These are phyloP conservation scores for Euspilapteryx auroguttella DNA, from an alignment of 2,888 invertebrate genomes.

Conservation along the genomic window DNA sequence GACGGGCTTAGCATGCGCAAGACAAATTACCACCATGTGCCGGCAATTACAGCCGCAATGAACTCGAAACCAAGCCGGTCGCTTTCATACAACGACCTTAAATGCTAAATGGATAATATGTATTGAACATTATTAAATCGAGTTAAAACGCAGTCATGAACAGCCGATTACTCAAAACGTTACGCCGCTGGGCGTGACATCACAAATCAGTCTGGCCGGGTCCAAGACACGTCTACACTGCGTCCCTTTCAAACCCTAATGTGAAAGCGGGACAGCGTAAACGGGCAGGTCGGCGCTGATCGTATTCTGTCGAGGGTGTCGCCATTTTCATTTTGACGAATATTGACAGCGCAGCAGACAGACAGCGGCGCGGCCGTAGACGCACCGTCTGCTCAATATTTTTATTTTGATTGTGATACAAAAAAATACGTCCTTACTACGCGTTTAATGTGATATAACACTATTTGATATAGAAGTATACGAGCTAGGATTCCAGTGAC, in stretches of 20 bases:
- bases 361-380: conserved; percentile 56
- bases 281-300: conserved; percentile 43
- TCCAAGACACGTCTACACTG: conserved; percentile 38
- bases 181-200: conserved; percentile 63
- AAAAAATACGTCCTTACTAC: conserved; percentile 38
- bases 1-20: conserved; percentile 59
- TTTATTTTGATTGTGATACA: conserved; percentile 57
- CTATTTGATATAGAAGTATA: no score
- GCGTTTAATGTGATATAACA: no score
- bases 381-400: conserved; percentile 53
- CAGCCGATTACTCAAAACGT: conserved; percentile 58
- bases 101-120: conserved; percentile 35
- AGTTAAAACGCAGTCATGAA: conserved; percentile 47
- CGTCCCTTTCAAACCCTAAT: conserved; percentile 19
- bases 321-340: conserved; percentile 75
- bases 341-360: conserved; percentile 69
- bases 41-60: conserved; percentile 25
- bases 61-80: conserved; percentile 32
- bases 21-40: conserved; percentile 34
- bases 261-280: conserved; percentile 20
- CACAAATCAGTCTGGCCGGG: conserved; percentile 53
- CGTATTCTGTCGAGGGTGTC: conserved; percentile 65
- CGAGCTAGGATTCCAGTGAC: conserved; percentile 6
- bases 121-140: conserved; percentile 54
- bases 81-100: conserved; percentile 45